Base-by-base conservation (phyloP, 1,140 invertebrate species). In the Pseudomyrmex concolor region DNA sequence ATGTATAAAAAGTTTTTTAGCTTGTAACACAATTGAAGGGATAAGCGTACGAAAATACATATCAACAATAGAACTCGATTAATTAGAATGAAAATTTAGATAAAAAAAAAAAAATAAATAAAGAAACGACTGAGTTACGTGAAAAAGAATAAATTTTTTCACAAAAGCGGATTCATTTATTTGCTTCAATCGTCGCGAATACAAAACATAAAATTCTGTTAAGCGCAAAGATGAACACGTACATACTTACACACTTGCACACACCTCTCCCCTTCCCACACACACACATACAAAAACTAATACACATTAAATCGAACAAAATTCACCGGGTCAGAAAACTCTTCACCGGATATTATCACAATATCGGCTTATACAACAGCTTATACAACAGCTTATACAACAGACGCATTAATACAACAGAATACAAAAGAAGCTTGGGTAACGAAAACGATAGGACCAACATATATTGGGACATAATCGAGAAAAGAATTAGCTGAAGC, bases 361-460 rank as follows among this genome's bases (percentile, higher is more conserved):
- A 15, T 82, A 54, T n/a, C 64, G 88, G 91, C 90, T 92, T 89
- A 25, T 25, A 87, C 89, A 90, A 91, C 73, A 64, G 81, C n/a
- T n/a, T n/a, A n/a, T n/a, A n/a, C n/a, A n/a, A n/a, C 64, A 89
- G 91, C 90, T 92, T 89, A 25, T 25, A 87, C 89, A 90, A 91
- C 73, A 64, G 81, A 48, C 91, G 88, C 34, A 34, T 34, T 34
- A 34, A 86, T 86, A 78, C 64, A 83, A 60, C 48, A 68, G 25
- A 55, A 22, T 88, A 81, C 15, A 89, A 84, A 83, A 88, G 72
- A 90, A 87, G 90, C 90, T 89, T 76, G 76, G 34, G 89, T 55
- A 85, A 86, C 66, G 34, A 68, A 19, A 50, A 64, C 60, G 57
- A 54, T 77, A 72, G 70, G 43, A 86, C 13, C 48, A 83, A 88